Evolutionary conservation across 2,113 vertebrate species (phyloP).

Genomic region (Sinocyclocheilus maitianheensis): DNA sequence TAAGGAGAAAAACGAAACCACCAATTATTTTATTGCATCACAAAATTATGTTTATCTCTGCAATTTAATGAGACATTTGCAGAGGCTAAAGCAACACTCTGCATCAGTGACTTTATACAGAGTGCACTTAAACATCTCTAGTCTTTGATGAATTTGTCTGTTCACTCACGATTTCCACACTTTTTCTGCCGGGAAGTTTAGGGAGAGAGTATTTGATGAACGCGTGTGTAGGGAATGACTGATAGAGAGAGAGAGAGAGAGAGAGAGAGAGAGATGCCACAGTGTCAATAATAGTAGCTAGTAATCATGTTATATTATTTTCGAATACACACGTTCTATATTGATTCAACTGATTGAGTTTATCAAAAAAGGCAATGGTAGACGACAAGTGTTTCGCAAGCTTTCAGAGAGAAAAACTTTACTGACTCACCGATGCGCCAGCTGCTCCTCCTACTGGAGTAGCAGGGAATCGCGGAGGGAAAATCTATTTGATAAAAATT

Average conservation of each 20-base stretch:
- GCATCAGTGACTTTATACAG: neutral
- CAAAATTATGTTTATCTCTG: neutral
- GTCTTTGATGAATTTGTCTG: too few species aligned
- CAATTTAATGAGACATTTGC: neutral
- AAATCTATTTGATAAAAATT: constrained; percentile 61
- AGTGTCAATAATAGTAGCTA: neutral
- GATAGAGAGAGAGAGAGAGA: neutral
- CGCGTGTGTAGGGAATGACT: constrained; percentile 60
- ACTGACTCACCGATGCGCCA: constrained; percentile 57
- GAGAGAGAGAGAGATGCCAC: neutral
- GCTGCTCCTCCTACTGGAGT: constrained; percentile 58
- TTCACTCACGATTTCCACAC: constrained; percentile 75
- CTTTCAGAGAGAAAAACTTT: neutral
- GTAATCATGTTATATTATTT: neutral
- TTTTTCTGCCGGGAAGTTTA: constrained; percentile 75
- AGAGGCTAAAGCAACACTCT: neutral
- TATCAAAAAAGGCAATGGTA: neutral
- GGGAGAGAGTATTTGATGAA: constrained; percentile 77
- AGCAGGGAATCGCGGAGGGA: constrained; percentile 61
- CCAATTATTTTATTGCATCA: neutral
- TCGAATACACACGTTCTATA: neutral
- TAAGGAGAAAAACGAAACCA: constrained; percentile 36
- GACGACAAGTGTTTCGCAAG: neutral
- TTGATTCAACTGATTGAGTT: neutral
- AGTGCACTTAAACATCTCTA: neutral